Base-by-base conservation (phyloP, 2,888 invertebrate genomes). In the Clusia tigrina region DNA sequence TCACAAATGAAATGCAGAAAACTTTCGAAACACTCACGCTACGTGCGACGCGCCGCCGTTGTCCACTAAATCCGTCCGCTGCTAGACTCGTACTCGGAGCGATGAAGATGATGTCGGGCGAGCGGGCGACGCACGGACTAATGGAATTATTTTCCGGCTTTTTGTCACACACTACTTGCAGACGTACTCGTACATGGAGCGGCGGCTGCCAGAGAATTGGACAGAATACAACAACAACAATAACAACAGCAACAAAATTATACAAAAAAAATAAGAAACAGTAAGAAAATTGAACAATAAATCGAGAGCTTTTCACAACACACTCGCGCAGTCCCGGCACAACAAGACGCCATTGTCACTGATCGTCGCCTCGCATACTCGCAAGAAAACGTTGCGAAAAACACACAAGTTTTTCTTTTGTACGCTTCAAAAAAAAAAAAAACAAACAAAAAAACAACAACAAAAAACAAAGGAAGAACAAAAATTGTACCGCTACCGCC, bases 1-100 rank as follows among this genome's bases (percentile, higher is more conserved):
- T 42, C 57, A 57, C 57, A 48, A 24, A 25, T 48, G 48, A 57
- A 54, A 54, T 54, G 23, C 25, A 25, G 53, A 23, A 25, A 23
- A 51, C n/a, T n/a, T n/a, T n/a, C 51, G 22, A 51, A 51, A 22
- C 22, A 12, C 51, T 20, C n/a, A 51, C 12, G 22, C 24, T 2
- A 15, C 42, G n/a, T 15, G 10, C 3, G 42, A n/a, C 25, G 15
- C 37, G 37, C 23, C 20, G 52, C 42, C 10, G 6, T 15, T n/a
- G 42, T 10, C 32, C 15, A 42, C n/a, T n/a, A n/a, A n/a, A n/a
- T n/a, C 15, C 42, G n/a, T 9, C 9, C n/a, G 42, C 42, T n/a
- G 42, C 42, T 5, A 42, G n/a, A n/a, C n/a, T n/a, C n/a, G n/a
- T n/a, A n/a, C n/a, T n/a, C n/a, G n/a, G n/a, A n/a, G n/a, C n/a